Evolutionary conservation across 2,113 vertebrate species (phyloP).

Genomic region (Strigops habroptila): DNA sequence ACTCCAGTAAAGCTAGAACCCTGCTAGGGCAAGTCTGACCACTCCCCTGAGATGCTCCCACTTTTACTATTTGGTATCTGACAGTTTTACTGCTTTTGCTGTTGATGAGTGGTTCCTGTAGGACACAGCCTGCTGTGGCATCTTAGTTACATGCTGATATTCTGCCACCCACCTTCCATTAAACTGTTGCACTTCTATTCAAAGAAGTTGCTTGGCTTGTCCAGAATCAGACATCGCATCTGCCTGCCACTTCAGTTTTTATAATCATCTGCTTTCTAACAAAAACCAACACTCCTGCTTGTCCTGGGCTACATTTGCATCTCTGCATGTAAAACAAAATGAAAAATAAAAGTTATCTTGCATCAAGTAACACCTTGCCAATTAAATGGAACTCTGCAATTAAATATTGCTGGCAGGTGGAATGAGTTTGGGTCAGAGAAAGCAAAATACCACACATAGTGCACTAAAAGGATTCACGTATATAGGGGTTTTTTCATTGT

Average conservation of each 20-base stretch:
- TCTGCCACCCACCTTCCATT: neutral
- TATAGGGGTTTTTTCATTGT: neutral
- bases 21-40: neutral
- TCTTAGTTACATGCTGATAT: neutral
- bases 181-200: neutral
- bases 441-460: neutral
- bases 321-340: neutral
- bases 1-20: neutral
- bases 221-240: neutral
- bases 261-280: neutral
- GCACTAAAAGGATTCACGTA: neutral
- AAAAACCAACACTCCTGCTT: neutral
- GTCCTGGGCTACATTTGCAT: neutral
- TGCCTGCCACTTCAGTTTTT: neutral
- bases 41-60: neutral
- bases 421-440: neutral
- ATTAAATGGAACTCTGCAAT: neutral
- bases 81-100: neutral
- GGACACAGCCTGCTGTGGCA: neutral
- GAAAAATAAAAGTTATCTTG: neutral
- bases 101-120: neutral
- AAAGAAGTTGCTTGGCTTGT: neutral
- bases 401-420: neutral
- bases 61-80: neutral
- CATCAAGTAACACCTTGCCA: neutral